phyloP scores from a whole-genome alignment of 2,797 vertebrate species.

The Falco naumanni region DNA sequence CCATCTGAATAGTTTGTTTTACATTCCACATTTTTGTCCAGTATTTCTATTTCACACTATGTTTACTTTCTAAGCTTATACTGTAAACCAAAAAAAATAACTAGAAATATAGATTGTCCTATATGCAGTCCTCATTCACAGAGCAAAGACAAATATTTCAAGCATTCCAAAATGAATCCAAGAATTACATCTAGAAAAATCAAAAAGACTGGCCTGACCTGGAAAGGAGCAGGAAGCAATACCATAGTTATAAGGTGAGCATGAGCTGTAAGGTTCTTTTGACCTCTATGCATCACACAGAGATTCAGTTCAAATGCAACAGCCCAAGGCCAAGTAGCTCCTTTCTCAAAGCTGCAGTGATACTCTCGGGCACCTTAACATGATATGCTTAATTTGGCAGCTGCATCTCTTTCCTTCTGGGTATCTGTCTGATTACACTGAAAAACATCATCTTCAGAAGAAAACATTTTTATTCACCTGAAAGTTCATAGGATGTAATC shows the following conservation, averaged over 20 bases:
- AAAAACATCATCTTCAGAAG: background rate
- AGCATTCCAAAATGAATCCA: background rate
- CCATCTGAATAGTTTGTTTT: background rate
- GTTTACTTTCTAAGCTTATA: background rate
- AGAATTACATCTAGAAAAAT: background rate
- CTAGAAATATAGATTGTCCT: background rate
- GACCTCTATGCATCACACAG: background rate
- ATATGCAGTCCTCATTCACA: background rate
- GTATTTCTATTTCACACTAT: background rate
- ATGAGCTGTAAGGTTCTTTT: background rate
- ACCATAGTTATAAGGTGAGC: background rate
- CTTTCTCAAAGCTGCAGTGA: background rate
- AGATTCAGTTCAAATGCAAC: background rate
- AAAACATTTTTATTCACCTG: background rate
- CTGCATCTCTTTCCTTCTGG: background rate
- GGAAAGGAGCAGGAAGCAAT: background rate
- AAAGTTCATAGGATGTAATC: background rate
- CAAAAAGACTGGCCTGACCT: background rate
- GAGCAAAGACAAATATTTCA: background rate
- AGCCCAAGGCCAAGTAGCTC: background rate
- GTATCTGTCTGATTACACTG: background rate
- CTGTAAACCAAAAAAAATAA: background rate
- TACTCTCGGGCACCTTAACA: background rate
- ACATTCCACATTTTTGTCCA: background rate
- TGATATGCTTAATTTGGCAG: background rate